phyloP scores from a whole-genome alignment of 2,888 invertebrate species.

The Epinotia ramella region DNA sequence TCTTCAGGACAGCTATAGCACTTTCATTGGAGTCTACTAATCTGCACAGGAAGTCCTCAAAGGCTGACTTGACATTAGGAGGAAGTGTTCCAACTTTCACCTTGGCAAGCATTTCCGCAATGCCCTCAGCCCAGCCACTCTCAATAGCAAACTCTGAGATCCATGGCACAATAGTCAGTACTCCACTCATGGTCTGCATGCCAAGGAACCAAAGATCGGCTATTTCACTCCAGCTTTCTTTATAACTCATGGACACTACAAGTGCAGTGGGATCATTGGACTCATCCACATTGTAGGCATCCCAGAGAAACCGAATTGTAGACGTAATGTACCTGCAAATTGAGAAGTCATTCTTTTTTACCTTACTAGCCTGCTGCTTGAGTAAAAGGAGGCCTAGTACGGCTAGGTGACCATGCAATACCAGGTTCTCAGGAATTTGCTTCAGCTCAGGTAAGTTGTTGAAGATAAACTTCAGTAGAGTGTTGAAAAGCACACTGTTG shows the following conservation, averaged over 20 bases:
- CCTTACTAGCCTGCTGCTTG: conserved; percentile 92
- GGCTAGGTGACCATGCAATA: conserved; percentile 93
- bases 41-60: conserved; percentile 95
- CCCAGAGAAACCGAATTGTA: conserved; percentile 96
- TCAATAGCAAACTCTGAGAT: conserved; percentile 96
- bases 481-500: conserved; percentile 90
- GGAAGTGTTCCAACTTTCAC: conserved; percentile 93
- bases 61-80: conserved; percentile 94
- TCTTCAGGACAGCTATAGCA: conserved; percentile 91
- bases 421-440: conserved; percentile 92
- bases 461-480: conserved; percentile 93
- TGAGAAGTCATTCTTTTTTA: conserved; percentile 95
- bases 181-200: conserved; percentile 95
- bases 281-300: conserved; percentile 96
- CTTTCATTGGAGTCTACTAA: conserved; percentile 92
- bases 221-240: conserved; percentile 95
- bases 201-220: conserved; percentile 97
- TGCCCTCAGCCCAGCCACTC: conserved; percentile 97
- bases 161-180: conserved; percentile 93
- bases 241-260: conserved; percentile 94
- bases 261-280: conserved; percentile 92
- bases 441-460: conserved; percentile 94
- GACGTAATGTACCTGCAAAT: conserved; percentile 95
- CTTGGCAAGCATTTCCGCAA: conserved; percentile 91
- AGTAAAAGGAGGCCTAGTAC: conserved; percentile 92